Evolutionary conservation across 2,888 invertebrate genomes (phyloP).

Genomic region (Drosophila percnosoma): DNA sequence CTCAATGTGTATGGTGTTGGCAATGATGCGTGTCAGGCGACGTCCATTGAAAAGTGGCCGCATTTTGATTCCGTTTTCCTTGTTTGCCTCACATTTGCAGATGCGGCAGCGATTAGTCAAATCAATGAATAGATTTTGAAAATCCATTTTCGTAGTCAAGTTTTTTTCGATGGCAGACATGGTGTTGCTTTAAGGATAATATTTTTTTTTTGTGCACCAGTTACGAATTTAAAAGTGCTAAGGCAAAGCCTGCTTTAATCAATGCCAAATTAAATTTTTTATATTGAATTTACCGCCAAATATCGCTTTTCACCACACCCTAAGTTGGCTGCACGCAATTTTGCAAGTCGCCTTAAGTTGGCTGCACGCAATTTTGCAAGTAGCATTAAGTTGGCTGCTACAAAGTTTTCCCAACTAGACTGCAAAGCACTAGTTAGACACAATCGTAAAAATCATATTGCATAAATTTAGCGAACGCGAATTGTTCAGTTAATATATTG

Average conservation of each 20-base stretch:
- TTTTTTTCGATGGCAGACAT: slow-evolving; percentile 27
- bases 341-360: slow-evolving; percentile 26
- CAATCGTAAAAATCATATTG: not conserved
- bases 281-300: slow-evolving; percentile 12
- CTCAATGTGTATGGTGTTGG: slow-evolving; percentile 54
- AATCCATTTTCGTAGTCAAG: slow-evolving; percentile 11
- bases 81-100: slow-evolving; percentile 28
- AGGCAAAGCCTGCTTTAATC: slow-evolving; percentile 2
- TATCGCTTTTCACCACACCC: slow-evolving; percentile 3
- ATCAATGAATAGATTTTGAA: slow-evolving; percentile 22
- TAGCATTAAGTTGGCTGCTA: slow-evolving; percentile 43
- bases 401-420: slow-evolving; percentile 27
- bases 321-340: slow-evolving; percentile 30
- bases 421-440: not conserved
- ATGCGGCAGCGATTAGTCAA: slow-evolving; percentile 44
- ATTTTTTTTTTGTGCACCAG: slow-evolving; percentile 17
- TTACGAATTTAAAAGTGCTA: slow-evolving; percentile 12
- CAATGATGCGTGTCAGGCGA: slow-evolving; percentile 47
- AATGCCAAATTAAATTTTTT: not conserved
- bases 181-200: slow-evolving; percentile 9
- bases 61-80: slow-evolving; percentile 32
- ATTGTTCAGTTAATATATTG: not conserved
- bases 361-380: slow-evolving; percentile 17
- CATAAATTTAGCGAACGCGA: not conserved
- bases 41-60: slow-evolving; percentile 46